These are phyloP conservation scores for Mythimna ferrago DNA, from an alignment of 2,888 invertebrate species.

Conservation along the genomic window DNA sequence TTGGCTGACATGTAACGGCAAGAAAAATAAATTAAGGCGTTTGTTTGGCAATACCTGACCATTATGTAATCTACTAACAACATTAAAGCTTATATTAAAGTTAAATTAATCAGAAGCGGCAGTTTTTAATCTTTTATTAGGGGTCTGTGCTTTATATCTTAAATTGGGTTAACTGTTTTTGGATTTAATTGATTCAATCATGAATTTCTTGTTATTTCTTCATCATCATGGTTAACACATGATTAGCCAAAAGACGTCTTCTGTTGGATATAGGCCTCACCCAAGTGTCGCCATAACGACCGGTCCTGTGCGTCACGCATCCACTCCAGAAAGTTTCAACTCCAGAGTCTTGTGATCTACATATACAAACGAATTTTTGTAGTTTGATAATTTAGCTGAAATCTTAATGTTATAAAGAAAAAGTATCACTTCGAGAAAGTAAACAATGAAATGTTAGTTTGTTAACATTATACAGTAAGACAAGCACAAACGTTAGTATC, in stretches of 20 bases:
- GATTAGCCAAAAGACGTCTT: too few species aligned
- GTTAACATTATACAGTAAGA: too few species aligned
- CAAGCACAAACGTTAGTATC: too few species aligned
- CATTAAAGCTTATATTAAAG: constrained; percentile 52
- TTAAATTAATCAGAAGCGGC: constrained; percentile 52
- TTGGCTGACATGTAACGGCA: constrained; percentile 50
- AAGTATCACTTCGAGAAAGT: too few species aligned
- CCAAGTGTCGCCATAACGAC: too few species aligned
- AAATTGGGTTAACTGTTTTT: not conserved
- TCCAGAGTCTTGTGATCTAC: too few species aligned
- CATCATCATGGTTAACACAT: not conserved
- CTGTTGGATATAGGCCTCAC: too few species aligned
- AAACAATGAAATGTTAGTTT: too few species aligned
- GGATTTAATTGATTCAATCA: not conserved
- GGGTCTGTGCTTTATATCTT: not conserved
- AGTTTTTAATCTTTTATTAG: constrained; percentile 51
- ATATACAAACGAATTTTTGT: not conserved
- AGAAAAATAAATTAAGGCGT: constrained; percentile 60
- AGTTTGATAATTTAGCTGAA: not conserved
- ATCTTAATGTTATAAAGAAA: too few species aligned
- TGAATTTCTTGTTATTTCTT: not conserved
- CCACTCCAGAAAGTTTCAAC: too few species aligned
- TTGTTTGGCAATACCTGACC: constrained; percentile 52
- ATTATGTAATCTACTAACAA: constrained; percentile 58
- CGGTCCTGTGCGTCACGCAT: too few species aligned